Conservation (phyloP, 2,888 invertebrate genomes). For the Maniola hyperantus region DNA sequence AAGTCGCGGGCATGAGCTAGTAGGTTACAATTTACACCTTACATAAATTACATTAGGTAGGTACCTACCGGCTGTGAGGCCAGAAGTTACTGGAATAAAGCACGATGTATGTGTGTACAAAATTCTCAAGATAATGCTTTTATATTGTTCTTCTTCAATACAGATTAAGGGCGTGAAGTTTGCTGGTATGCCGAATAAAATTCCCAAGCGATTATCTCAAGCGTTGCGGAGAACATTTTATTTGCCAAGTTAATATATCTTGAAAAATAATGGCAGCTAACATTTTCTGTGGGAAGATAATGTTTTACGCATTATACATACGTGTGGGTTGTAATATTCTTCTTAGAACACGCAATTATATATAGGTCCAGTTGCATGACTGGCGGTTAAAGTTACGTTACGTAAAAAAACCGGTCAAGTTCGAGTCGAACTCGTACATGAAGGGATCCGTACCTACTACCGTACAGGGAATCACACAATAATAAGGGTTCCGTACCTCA, state of each 20-base stretch:
- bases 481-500: no score
- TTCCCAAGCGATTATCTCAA: conserved; percentile 37
- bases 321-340: not conserved
- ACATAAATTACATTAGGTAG: no score
- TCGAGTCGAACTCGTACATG: no score
- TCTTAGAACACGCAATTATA: no score
- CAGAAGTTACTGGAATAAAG: not conserved
- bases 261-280: conserved; percentile 21
- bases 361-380: no score
- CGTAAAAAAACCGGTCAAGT: no score
- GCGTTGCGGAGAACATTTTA: conserved; percentile 31
- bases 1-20: no score
- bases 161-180: conserved; percentile 37
- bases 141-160: conserved; percentile 37
- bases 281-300: conserved; percentile 7
- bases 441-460: no score
- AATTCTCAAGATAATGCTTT: conserved; percentile 30
- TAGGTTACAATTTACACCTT: no score
- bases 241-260: conserved; percentile 34
- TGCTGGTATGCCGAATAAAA: conserved; percentile 35
- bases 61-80: not conserved
- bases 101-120: not conserved
- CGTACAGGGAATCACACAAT: no score
- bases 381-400: no score
- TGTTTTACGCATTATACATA: not conserved